These are phyloP conservation scores for Heliopora coerulea DNA, from an alignment of 92 coral and sea anemone genomes.

Conservation along the genomic window DNA sequence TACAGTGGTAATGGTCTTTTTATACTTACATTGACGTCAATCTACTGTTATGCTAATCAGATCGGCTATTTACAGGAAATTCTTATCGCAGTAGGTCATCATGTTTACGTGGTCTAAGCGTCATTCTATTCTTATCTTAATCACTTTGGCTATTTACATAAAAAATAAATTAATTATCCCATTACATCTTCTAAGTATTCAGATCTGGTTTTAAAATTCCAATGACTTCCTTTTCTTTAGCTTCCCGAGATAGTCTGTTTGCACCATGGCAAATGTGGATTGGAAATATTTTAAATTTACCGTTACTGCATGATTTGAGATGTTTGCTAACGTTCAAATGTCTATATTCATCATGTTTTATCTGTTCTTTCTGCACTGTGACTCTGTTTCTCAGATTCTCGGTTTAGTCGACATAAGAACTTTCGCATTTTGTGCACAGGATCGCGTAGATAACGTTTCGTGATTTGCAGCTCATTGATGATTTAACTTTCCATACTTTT, in stretches of 20 bases:
- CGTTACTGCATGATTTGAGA: not conserved
- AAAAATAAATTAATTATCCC: too few species aligned
- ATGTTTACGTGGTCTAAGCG: too few species aligned
- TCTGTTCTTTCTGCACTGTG: constrained; percentile 24
- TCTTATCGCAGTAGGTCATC: too few species aligned
- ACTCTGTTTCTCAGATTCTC: constrained; percentile 18
- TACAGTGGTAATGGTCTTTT: too few species aligned
- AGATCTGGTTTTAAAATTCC: not conserved
- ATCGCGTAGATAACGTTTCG: not conserved
- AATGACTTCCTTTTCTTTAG: constrained; percentile 15
- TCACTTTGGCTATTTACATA: too few species aligned
- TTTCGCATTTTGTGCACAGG: not conserved
- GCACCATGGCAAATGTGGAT: not conserved
- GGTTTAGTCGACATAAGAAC: constrained; percentile 5
- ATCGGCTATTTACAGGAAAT: too few species aligned
- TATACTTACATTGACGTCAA: too few species aligned
- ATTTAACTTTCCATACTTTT: constrained; percentile 1
- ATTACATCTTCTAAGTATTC: not conserved
- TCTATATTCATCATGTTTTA: constrained; percentile 6
- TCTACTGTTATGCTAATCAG: too few species aligned
- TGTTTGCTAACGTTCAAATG: constrained; percentile 22
- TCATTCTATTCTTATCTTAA: too few species aligned
- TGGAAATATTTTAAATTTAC: not conserved
- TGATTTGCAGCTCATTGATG: constrained; percentile 19
- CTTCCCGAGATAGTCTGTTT: not conserved